phyloP scores from a whole-genome alignment of 2,797 vertebrate species.

The Acrocephalus scirpaceus region DNA sequence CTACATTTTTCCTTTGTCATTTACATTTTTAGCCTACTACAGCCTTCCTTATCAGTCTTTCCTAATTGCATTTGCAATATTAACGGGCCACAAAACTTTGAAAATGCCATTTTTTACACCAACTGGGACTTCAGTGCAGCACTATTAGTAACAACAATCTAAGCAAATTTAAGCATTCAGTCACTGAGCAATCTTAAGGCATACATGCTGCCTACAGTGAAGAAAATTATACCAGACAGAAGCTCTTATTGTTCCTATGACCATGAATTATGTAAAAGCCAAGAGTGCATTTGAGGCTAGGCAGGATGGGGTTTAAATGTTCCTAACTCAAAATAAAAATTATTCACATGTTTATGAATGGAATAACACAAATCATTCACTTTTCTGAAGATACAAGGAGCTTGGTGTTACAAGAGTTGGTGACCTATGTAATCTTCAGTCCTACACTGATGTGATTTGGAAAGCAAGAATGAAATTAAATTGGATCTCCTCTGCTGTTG shows the following conservation, averaged over 20 bases:
- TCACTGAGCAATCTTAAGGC: neutral
- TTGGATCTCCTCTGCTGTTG: neutral
- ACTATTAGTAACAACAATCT: neutral
- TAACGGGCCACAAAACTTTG: neutral
- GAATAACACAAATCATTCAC: neutral
- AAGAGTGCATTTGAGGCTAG: neutral
- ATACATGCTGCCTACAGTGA: neutral
- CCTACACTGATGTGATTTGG: neutral
- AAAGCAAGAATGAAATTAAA: neutral
- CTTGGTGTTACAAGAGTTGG: neutral
- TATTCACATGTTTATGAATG: neutral
- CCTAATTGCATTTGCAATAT: neutral
- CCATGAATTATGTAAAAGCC: neutral
- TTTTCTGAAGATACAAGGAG: neutral
- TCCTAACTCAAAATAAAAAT: neutral
- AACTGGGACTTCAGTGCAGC: neutral
- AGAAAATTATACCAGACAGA: neutral
- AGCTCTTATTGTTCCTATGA: neutral
- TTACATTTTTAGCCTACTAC: neutral
- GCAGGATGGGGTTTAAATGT: neutral
- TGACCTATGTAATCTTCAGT: neutral
- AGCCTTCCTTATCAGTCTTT: neutral
- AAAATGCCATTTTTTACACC: neutral
- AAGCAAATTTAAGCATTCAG: neutral
- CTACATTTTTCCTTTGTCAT: neutral